Evolutionary conservation across 2,113 vertebrate genomes (phyloP).

Genomic region (Stercorarius parasiticus): DNA sequence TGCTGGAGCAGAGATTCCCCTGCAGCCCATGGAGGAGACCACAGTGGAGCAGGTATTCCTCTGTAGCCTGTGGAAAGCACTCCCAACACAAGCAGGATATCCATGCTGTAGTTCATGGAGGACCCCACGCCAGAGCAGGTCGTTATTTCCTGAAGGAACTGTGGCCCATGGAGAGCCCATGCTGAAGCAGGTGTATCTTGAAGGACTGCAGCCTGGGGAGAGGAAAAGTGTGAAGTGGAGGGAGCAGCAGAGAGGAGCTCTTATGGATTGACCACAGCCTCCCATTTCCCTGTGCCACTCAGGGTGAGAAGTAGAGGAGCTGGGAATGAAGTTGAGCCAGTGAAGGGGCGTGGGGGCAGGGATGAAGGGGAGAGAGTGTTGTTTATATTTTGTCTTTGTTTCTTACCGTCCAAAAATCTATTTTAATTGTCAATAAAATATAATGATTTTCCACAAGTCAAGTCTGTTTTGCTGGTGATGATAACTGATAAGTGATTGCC

Average conservation of each 20-base stretch:
- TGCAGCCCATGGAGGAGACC: background rate
- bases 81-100: background rate
- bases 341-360: background rate
- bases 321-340: background rate
- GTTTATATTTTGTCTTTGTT: background rate
- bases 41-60: background rate
- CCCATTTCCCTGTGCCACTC: background rate
- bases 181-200: background rate
- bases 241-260: background rate
- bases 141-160: background rate
- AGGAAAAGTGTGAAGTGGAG: background rate
- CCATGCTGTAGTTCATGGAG: background rate
- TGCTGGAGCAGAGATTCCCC: background rate
- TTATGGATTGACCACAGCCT: background rate
- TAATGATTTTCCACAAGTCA: background rate
- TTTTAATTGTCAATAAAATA: background rate
- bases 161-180: background rate
- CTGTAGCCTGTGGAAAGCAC: background rate
- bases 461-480: background rate
- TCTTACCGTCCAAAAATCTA: background rate
- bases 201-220: background rate
- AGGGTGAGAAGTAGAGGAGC: accelerated
- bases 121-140: background rate
- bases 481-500: background rate
- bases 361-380: accelerated